Evolutionary conservation across 2,888 invertebrate species (phyloP), one percentile per base, ranked within the genome.

Genomic region (Choreutis nemorana): DNA sequence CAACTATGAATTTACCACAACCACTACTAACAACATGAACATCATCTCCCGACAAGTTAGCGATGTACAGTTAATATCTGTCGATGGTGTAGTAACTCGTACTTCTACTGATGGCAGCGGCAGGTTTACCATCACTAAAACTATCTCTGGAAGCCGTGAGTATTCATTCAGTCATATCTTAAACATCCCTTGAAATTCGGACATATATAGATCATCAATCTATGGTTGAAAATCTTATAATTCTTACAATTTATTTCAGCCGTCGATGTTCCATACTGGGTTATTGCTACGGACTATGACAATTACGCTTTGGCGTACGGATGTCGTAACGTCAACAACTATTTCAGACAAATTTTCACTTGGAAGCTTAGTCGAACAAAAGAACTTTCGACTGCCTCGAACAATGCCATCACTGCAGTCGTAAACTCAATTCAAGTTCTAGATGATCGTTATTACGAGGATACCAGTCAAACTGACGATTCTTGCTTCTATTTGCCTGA

Each of bases 201-300:
- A n/a, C n/a, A n/a, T n/a, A n/a, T n/a, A n/a, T n/a, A n/a, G n/a
- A n/a, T n/a, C n/a, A n/a, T n/a, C n/a, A n/a, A n/a, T n/a, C n/a
- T n/a, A n/a, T n/a, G n/a, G n/a, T n/a, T n/a, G n/a, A n/a, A n/a
- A n/a, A 21, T 21, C 2, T 21, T 21, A 5, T 21, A 21, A 1
- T 7, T 21, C 4, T 21, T 21, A 1, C 1, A 23, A 23, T 5
- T 5, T 23, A n/a, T 23, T 23, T 7, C 13, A n/a, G n/a, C n/a
- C n/a, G n/a, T n/a, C n/a, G n/a, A n/a, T 18, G 44, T 57, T 14
- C 56, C 58, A 2, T 60, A 48, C 23, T 83, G 82, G 82, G 54
- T 85, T 11, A 44, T 85, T 16, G 80, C 71, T 25, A 83, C 84
- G 0, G 84, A 85, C 47, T 85, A 84, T 45, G 60, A 61, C 1